These are phyloP conservation scores for Vanessa tameamea DNA, from an alignment of 1,140 invertebrate genomes.

Conservation along the genomic window DNA sequence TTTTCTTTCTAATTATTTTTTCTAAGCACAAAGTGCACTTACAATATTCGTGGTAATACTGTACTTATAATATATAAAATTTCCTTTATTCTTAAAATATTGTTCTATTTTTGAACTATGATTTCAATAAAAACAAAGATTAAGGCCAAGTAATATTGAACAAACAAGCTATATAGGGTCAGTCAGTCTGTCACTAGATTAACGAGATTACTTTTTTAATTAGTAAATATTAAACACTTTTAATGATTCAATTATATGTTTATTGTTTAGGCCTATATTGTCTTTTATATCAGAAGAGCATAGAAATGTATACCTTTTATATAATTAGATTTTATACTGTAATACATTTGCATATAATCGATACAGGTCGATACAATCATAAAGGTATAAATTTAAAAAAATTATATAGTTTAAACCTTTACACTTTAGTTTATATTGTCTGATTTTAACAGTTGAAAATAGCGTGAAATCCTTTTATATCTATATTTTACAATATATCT, in stretches of 20 bases:
- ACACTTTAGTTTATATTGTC: conserved; percentile 57
- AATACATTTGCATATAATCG: conserved; percentile 22
- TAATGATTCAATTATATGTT: conserved; percentile 29
- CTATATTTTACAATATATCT: conserved; percentile 55
- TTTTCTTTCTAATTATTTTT: conserved; percentile 26
- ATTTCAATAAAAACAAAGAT: conserved; percentile 42
- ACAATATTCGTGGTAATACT: conserved; percentile 59
- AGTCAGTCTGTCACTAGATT: conserved; percentile 31
- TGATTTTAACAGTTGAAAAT: conserved; percentile 57
- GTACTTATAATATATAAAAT: conserved; percentile 35
- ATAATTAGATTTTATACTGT: conserved; percentile 19
- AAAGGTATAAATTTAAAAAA: conserved; percentile 47
- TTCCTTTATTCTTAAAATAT: conserved; percentile 44
- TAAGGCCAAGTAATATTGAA: conserved; percentile 41
- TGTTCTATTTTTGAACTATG: conserved; percentile 56
- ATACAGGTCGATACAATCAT: conserved; percentile 35
- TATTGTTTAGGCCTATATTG: conserved; percentile 45
- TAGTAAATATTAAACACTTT: conserved; percentile 27
- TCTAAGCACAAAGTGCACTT: conserved; percentile 49
- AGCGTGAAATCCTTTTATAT: conserved; percentile 38
- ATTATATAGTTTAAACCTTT: conserved; percentile 40
- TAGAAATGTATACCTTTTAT: conserved; percentile 20
- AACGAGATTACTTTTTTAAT: conserved; percentile 32
- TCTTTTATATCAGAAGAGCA: conserved; percentile 32
- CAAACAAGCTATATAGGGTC: conserved; percentile 28